Conservation (phyloP, 1,140 invertebrate species). For the Zaprionus africanus region DNA sequence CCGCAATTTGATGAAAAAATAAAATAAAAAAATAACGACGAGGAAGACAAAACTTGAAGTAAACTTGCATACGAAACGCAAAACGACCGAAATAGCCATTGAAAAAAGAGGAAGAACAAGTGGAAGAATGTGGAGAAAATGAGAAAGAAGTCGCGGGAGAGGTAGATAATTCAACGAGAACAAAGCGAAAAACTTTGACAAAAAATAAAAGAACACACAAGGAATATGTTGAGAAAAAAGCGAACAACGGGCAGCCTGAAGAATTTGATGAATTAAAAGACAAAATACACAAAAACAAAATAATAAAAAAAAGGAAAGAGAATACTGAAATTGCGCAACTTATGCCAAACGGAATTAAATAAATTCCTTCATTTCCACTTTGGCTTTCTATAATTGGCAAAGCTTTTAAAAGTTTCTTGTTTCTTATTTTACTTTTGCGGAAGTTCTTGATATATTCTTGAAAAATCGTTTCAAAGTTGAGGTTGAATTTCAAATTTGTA, state of each 20-base stretch:
- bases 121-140: neutral
- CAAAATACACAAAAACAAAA: neutral
- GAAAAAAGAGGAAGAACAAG: conserved; percentile 14
- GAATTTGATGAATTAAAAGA: conserved; percentile 11
- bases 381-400: conserved; percentile 4
- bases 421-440: neutral
- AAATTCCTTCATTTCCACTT: conserved; percentile 1
- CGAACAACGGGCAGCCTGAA: neutral
- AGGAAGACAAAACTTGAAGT: conserved; percentile 20
- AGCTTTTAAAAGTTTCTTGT: conserved; percentile 4
- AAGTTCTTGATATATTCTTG: neutral
- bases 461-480: neutral
- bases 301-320: neutral
- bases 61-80: conserved; percentile 48
- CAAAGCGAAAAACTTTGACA: conserved; percentile 40
- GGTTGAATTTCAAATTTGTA: neutral
- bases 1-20: conserved; percentile 24
- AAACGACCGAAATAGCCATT: conserved; percentile 35
- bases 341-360: conserved; percentile 10
- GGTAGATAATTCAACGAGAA: conserved; percentile 26
- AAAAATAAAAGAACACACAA: conserved; percentile 34
- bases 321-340: neutral
- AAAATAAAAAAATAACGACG: conserved; percentile 19
- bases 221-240: conserved; percentile 13
- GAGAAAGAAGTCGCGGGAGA: neutral